A percentile compares a stretch with the other conserved stretches of the same genome.
Evolutionary conservation across 2,797 vertebrate species (phyloP).

Genomic region (Acipenser ruthenus): DNA sequence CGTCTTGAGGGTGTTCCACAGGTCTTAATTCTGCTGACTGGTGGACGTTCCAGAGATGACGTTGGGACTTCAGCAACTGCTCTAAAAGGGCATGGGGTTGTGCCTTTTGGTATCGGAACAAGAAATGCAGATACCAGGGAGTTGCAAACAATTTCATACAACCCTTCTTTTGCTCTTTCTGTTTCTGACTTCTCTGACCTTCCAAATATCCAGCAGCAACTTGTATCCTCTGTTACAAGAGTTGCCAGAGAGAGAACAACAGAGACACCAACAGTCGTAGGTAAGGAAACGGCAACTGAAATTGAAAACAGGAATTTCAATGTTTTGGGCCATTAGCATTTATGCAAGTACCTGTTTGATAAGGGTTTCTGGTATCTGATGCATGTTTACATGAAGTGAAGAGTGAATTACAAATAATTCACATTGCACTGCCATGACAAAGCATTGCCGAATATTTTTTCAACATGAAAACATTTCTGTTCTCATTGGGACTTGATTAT

Average conservation of each 20-base stretch:
- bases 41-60: constrained; percentile 36
- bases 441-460: neutral
- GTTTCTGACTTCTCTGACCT: constrained; percentile 7
- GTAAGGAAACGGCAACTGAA: neutral
- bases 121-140: constrained; percentile 34
- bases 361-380: constrained; percentile 15
- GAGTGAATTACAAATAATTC: too few species aligned
- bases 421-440: too few species aligned
- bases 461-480: neutral
- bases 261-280: neutral
- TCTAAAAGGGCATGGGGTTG: constrained; percentile 32
- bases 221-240: constrained; percentile 3
- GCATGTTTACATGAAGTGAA: too few species aligned
- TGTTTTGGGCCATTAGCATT: constrained; percentile 38
- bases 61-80: constrained; percentile 26
- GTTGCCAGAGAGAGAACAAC: neutral
- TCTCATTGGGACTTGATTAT: too few species aligned
- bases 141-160: constrained; percentile 18
- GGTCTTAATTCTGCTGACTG: constrained; percentile 37
- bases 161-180: neutral
- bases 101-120: constrained; percentile 38
- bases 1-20: constrained; percentile 31
- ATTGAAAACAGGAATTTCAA: too few species aligned
- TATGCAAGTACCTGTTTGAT: constrained; percentile 49
- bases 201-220: constrained; percentile 8